phyloP scores from a whole-genome alignment of 2,113 vertebrate genomes.

The human region DNA sequence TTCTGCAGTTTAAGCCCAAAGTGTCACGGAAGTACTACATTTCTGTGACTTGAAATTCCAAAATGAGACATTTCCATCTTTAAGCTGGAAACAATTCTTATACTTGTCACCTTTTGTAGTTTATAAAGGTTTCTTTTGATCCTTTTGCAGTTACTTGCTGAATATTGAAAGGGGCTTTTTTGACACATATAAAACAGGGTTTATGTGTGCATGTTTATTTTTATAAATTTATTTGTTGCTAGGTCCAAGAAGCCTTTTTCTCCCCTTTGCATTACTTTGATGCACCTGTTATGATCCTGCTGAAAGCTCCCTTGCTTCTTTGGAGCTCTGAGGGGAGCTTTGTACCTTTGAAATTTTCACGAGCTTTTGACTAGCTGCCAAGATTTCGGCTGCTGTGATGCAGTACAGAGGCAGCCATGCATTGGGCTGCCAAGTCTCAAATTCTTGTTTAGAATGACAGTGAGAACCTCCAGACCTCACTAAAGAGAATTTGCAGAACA shows the following conservation, averaged over 20 bases:
- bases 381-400: conserved; percentile 38
- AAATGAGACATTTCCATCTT: conserved; percentile 56
- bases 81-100: not conserved
- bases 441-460: conserved; percentile 11
- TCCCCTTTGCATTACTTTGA: conserved; percentile 53
- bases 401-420: not conserved
- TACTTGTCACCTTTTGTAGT: conserved; percentile 50
- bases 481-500: conserved; percentile 7
- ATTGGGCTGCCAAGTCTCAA: conserved; percentile 28
- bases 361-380: conserved; percentile 76
- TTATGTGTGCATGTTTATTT: not conserved
- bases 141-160: not conserved
- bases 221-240: conserved; percentile 50
- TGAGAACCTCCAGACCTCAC: not conserved
- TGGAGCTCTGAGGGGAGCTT: conserved; percentile 63
- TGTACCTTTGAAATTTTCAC: conserved; percentile 81
- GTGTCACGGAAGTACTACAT: not conserved
- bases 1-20: not conserved
- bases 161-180: conserved; percentile 12
- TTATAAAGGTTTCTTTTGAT: conserved; percentile 57
- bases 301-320: conserved; percentile 73
- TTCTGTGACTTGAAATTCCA: conserved; percentile 56
- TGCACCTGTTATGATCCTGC: conserved; percentile 64
- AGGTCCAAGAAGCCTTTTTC: not conserved
- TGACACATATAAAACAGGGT: not conserved